These are phyloP conservation scores for Galemys pyrenaicus DNA, from an alignment of 2,113 vertebrate genomes.

Conservation along the genomic window DNA sequence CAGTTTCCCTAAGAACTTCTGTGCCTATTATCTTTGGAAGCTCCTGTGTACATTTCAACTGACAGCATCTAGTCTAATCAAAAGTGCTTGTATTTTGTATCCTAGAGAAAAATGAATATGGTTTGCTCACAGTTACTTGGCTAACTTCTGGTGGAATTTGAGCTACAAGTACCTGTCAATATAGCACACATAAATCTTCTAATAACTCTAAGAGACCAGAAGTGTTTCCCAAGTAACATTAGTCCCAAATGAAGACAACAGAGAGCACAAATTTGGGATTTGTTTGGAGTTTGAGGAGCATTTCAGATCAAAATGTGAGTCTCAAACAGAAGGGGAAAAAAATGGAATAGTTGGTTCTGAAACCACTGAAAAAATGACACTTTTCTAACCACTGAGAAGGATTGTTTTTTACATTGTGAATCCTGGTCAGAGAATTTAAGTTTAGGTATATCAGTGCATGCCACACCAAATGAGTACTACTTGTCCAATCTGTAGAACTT, in stretches of 20 bases:
- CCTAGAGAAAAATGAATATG: not conserved
- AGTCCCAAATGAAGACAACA: not conserved
- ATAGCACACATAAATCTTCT: not conserved
- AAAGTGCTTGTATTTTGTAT: not conserved
- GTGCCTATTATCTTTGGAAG: not conserved
- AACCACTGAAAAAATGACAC: not conserved
- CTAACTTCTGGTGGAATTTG: not conserved
- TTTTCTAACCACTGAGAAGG: not conserved
- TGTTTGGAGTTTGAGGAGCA: not conserved
- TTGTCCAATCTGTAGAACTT: not conserved
- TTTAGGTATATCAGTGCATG: not conserved
- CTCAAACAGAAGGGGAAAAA: not conserved
- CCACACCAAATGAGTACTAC: not conserved
- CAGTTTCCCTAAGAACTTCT: not conserved
- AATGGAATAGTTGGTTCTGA: not conserved
- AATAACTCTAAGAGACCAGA: not conserved
- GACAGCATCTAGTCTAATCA: not conserved
- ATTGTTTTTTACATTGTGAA: not conserved
- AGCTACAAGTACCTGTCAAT: not conserved
- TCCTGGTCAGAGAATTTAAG: constrained; percentile 28
- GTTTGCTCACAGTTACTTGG: not conserved
- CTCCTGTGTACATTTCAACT: not conserved
- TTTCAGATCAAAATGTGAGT: not conserved
- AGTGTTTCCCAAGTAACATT: not conserved
- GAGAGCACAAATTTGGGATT: not conserved